phyloP scores from a whole-genome alignment of 2,888 invertebrate species.

The Mechanitis mazaeus region DNA sequence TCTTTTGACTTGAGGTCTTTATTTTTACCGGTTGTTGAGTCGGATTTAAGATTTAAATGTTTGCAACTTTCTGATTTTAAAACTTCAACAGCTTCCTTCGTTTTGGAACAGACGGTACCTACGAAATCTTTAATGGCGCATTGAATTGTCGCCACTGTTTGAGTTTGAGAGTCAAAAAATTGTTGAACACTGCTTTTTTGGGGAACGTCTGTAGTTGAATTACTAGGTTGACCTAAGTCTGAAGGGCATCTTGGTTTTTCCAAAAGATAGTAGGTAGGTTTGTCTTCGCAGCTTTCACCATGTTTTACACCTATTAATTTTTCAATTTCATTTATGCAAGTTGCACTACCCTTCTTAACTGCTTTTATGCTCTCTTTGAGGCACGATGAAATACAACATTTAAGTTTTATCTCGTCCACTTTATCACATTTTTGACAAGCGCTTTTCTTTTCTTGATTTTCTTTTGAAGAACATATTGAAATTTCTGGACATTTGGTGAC shows the following conservation, averaged over 20 bases:
- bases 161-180: slow-evolving; percentile 33
- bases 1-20: slow-evolving; percentile 24
- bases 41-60: slow-evolving; percentile 29
- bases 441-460: not conserved
- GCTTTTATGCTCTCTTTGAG: slow-evolving; percentile 19
- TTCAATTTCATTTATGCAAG: slow-evolving; percentile 26
- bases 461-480: too few relatives aligned
- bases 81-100: slow-evolving; percentile 43
- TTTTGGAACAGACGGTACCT: slow-evolving; percentile 40
- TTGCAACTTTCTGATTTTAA: slow-evolving; percentile 39
- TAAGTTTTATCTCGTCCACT: slow-evolving; percentile 17
- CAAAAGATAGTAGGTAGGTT: slow-evolving; percentile 28
- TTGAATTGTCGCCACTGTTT: slow-evolving; percentile 43
- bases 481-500: too few relatives aligned
- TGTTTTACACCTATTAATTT: slow-evolving; percentile 28
- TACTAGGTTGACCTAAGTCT: not conserved
- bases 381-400: slow-evolving; percentile 21
- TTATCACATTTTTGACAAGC: slow-evolving; percentile 11
- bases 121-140: slow-evolving; percentile 45
- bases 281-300: slow-evolving; percentile 27
- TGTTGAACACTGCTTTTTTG: slow-evolving; percentile 22
- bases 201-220: slow-evolving; percentile 4
- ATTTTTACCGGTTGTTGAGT: slow-evolving; percentile 24
- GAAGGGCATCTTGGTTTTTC: slow-evolving; percentile 24
- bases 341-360: slow-evolving; percentile 21